Base-by-base conservation (phyloP, 2,113 vertebrate species). In the Amphilophus citrinellus region DNA sequence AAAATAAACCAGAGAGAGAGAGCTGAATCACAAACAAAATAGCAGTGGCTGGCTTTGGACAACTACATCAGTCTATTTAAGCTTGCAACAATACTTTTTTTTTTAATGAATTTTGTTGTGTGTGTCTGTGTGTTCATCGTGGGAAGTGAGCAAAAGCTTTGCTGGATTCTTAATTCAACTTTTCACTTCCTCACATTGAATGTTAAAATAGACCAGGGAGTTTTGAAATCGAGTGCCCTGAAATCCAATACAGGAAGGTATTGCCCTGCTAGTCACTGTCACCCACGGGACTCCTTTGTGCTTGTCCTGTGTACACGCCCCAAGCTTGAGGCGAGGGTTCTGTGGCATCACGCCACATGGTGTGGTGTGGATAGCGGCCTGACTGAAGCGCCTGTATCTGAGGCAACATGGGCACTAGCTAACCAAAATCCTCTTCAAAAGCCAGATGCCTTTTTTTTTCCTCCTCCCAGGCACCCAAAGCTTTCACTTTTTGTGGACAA, bases 211-310 rank as follows among this genome's bases (percentile, higher is more conserved):
- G 88, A 87, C 39, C 50, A 50, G 56, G 57, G 81, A 85, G 86
- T 93, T 95, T 90, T 91, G 89, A 94, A 94, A 93, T 90, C 77
- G 32, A 86, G 92, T 76, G 79, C 86, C 37, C 75, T 80, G 94
- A 93, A 93, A 95, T 84, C 81, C 22, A 89, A 95, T 93, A 91
- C 91, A 89, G 92, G 89, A 93, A 93, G 95, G 92, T 91, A 93
- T 91, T 94, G 90, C 91, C 92, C 90, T 80, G 87, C 76, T 87
- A 50, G 90, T 87, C 88, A 89, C 84, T 88, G 91, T 94, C 88
- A 85, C 90, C 91, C 85, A 84, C 84, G 89, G 92, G 89, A 94
- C 92, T 93, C 89, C 91, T 95, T 95, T 95, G 94, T 96, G 89
- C 92, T 93, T 88, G 90, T 82, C 87, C 87, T 56, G 87, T 58